Percentiles rank a stretch among this genome's conserved stretches.
Conservation (phyloP, 2,113 vertebrate genomes). For the Varanus salvator region DNA sequence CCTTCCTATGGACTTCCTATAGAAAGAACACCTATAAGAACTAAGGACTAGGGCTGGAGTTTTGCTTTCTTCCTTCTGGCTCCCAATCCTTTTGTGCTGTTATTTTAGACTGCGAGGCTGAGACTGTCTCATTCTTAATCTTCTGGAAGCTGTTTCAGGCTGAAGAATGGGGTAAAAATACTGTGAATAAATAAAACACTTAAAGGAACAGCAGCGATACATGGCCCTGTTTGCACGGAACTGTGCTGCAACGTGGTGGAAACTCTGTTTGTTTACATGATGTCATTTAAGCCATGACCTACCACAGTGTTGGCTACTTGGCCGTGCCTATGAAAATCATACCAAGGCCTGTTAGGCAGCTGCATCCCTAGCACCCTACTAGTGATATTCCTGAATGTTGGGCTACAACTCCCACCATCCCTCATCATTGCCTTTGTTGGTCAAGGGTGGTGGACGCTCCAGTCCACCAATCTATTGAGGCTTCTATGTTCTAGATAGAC, state of each 20-base stretch:
- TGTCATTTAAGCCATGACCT: neutral
- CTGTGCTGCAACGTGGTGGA: neutral
- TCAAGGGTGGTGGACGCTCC: no score
- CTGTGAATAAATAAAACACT: neutral
- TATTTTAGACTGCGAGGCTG: no score
- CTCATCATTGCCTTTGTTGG: neutral
- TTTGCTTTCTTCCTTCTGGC: no score
- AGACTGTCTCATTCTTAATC: no score
- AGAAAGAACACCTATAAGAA: no score
- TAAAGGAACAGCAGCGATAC: neutral
- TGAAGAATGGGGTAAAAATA: no score
- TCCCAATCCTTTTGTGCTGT: no score
- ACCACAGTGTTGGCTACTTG: neutral
- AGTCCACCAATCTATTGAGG: neutral
- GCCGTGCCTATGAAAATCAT: neutral
- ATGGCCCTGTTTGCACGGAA: neutral
- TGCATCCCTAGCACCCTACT: no score
- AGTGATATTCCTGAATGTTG: neutral
- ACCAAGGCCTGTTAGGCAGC: accelerated
- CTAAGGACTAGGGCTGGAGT: no score
- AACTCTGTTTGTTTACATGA: slow-evolving; percentile 9
- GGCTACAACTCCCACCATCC: no score
- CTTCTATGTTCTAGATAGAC: neutral
- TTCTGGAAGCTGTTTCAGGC: no score
- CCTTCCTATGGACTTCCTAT: no score